These are phyloP conservation scores for Drosophila macrospina DNA, from an alignment of 2,888 invertebrate species.

Conservation along the genomic window DNA sequence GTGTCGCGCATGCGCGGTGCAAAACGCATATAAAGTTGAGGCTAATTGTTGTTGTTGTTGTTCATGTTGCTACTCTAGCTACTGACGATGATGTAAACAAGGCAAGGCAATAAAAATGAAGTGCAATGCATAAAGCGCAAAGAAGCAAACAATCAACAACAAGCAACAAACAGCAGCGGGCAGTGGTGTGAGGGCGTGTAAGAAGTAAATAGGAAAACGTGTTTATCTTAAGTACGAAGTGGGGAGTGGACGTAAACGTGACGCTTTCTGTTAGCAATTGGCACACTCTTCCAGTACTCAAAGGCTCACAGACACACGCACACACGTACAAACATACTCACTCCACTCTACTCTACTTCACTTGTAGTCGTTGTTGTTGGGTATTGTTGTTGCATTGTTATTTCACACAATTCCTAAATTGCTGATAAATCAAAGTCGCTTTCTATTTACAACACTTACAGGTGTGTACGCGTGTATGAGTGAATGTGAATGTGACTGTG, in stretches of 20 bases:
- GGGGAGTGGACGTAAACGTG: constrained; percentile 52
- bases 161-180: neutral
- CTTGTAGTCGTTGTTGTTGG: constrained; percentile 11
- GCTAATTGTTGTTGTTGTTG: constrained; percentile 15
- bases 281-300: constrained; percentile 57
- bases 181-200: constrained; percentile 26
- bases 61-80: too few species aligned
- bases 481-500: constrained; percentile 9
- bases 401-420: constrained; percentile 68
- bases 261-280: constrained; percentile 59
- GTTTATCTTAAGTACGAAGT: constrained; percentile 45
- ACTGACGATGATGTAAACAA: constrained; percentile 66
- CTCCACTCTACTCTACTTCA: constrained; percentile 29
- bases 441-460: constrained; percentile 63
- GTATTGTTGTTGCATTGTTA: constrained; percentile 41
- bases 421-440: constrained; percentile 70
- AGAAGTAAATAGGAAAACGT: constrained; percentile 38
- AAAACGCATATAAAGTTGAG: constrained; percentile 9
- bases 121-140: constrained; percentile 30
- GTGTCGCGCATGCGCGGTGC: constrained; percentile 64
- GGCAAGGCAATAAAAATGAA: constrained; percentile 53
- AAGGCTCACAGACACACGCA: constrained; percentile 9
- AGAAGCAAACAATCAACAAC: constrained; percentile 13
- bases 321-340: constrained; percentile 18
- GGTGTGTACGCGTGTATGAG: constrained; percentile 4